Conservation (phyloP, 2,797 vertebrate genomes). For the Erpetoichthys calabaricus region DNA sequence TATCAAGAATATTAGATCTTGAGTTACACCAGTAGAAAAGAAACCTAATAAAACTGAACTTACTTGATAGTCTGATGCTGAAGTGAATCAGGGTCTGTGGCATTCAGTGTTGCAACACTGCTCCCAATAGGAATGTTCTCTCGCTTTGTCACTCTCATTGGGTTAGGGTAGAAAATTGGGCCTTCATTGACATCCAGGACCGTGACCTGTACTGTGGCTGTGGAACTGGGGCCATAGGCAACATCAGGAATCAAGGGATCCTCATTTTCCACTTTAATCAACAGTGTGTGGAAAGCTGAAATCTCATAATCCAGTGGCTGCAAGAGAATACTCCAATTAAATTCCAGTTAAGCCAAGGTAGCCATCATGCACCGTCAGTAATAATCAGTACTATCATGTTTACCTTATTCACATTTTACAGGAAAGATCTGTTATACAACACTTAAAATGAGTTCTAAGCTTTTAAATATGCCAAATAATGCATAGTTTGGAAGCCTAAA, state of each 20-base stretch:
- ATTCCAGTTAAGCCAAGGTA: too few species aligned
- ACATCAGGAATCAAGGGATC: slow-evolving; percentile 73
- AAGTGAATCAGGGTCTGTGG: slow-evolving; percentile 81
- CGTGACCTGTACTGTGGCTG: slow-evolving; percentile 73
- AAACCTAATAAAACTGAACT: slow-evolving; percentile 18
- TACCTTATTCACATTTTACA: too few species aligned
- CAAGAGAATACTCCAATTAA: neutral
- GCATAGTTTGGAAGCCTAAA: too few species aligned
- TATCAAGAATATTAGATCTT: too few species aligned
- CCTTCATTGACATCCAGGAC: slow-evolving; percentile 86
- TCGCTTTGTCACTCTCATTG: slow-evolving; percentile 63
- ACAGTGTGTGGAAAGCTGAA: slow-evolving; percentile 62
- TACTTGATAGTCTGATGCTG: slow-evolving; percentile 83
- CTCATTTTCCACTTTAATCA: slow-evolving; percentile 90
- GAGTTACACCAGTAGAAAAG: too few species aligned
- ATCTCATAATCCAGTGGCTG: slow-evolving; percentile 88
- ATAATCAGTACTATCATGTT: too few species aligned
- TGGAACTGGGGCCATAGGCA: slow-evolving; percentile 78
- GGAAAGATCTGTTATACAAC: too few species aligned
- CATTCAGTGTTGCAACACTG: slow-evolving; percentile 70
- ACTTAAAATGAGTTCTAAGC: too few species aligned
- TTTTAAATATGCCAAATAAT: too few species aligned
- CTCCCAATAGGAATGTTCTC: slow-evolving; percentile 79
- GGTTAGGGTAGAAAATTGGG: slow-evolving; percentile 82
- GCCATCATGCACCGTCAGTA: too few species aligned